Conservation (phyloP, 2,797 vertebrate species). For the Hoplostethus mediterraneus region DNA sequence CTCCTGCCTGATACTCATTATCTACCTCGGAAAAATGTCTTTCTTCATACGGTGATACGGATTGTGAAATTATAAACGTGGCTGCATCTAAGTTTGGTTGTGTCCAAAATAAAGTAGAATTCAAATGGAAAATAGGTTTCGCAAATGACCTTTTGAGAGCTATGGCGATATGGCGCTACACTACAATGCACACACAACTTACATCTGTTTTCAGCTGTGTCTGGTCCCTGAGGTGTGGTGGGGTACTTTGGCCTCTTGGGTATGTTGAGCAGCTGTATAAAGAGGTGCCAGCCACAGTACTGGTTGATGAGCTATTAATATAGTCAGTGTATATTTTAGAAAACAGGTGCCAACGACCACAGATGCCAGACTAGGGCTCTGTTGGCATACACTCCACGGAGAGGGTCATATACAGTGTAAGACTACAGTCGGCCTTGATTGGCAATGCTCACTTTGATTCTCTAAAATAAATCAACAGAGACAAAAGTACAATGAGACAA, state of each 20-base stretch:
- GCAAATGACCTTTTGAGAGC: neutral
- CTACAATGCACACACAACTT: neutral
- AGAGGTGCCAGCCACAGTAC: neutral
- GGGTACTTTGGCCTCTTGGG: neutral
- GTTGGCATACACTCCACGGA: slow-evolving; percentile 1
- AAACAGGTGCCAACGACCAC: neutral
- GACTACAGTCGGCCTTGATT: neutral
- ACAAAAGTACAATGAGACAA: neutral
- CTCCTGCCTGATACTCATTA: neutral
- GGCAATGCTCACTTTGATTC: neutral
- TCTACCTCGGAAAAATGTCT: slow-evolving; percentile 1
- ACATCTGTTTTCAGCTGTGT: neutral
- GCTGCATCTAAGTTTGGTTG: neutral
- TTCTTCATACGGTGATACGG: slow-evolving; percentile 11
- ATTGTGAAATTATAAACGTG: neutral
- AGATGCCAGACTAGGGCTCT: neutral
- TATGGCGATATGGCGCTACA: too few relatives aligned
- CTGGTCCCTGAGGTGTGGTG: neutral
- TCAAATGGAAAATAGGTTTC: neutral
- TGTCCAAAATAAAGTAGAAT: neutral
- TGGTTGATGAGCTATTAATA: neutral
- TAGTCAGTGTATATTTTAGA: slow-evolving; percentile 9
- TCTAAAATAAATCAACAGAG: neutral
- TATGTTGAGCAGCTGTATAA: neutral
- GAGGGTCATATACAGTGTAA: slow-evolving; percentile 3